Percentiles rank a stretch among this genome's conserved stretches.
Conservation (phyloP, 1,140 invertebrate species). For the Drosophila repletoides region DNA sequence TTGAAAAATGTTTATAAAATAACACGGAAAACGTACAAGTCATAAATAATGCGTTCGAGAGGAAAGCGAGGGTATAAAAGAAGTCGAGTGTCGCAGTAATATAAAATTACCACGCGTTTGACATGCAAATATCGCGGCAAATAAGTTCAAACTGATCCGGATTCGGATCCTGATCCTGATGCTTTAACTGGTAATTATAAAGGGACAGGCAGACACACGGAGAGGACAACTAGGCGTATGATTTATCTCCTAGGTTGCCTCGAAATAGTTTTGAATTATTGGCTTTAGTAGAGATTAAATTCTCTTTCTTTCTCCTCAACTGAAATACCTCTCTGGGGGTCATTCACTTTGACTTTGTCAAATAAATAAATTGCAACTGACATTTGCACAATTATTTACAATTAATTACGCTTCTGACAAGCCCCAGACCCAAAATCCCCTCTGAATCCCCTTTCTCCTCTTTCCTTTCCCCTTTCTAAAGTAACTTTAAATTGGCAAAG, state of each 20-base stretch:
- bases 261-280: background rate
- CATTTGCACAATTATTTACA: slow-evolving; percentile 72
- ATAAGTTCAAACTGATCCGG: slow-evolving; percentile 35
- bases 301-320: background rate
- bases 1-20: slow-evolving; percentile 80
- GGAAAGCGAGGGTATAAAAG: background rate
- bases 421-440: slow-evolving; percentile 4
- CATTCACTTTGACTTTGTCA: slow-evolving; percentile 41
- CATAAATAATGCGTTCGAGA: slow-evolving; percentile 73
- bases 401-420: slow-evolving; percentile 67
- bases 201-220: too few species aligned
- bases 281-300: background rate
- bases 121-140: slow-evolving; percentile 70
- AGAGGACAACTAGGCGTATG: slow-evolving; percentile 25
- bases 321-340: slow-evolving; percentile 15
- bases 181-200: slow-evolving; percentile 41
- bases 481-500: background rate
- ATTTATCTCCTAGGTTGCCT: slow-evolving; percentile 12
- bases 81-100: slow-evolving; percentile 66
- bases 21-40: slow-evolving; percentile 76
- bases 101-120: slow-evolving; percentile 74
- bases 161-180: too few species aligned
- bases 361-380: slow-evolving; percentile 71
- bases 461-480: background rate
- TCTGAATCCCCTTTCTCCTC: background rate